Conservation (phyloP, 2,888 invertebrate genomes). For the Lamellibrachia columna region DNA sequence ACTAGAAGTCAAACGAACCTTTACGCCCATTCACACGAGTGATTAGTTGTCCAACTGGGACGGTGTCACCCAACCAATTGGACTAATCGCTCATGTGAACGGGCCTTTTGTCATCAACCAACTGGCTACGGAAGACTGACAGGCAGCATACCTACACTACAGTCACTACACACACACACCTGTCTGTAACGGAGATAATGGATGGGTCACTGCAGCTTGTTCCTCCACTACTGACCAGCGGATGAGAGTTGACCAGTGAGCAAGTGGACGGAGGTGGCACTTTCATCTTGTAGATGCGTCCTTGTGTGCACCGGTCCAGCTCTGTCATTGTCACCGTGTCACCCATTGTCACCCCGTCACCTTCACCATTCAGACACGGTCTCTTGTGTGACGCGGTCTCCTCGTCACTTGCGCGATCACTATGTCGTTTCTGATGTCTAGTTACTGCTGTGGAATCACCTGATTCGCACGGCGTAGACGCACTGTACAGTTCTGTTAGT, state of each 20-base stretch:
- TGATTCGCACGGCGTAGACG: too few species aligned
- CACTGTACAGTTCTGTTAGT: too few species aligned
- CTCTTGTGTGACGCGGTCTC: neutral
- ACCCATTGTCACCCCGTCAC: neutral
- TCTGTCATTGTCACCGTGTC: neutral
- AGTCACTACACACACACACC: neutral
- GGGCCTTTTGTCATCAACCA: too few species aligned
- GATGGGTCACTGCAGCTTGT: neutral
- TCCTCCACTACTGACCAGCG: neutral
- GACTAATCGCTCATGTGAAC: too few species aligned
- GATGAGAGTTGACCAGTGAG: neutral
- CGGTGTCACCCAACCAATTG: too few species aligned
- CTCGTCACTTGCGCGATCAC: neutral
- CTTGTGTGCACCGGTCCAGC: neutral
- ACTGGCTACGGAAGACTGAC: too few species aligned
- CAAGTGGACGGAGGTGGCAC: neutral
- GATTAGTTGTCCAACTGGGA: too few species aligned
- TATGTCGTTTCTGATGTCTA: neutral
- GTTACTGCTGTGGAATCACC: neutral
- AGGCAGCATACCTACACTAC: too few species aligned
- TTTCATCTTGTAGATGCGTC: slow-evolving; percentile 8
- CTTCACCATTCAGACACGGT: neutral
- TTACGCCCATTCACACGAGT: too few species aligned
- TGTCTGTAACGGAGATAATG: neutral
- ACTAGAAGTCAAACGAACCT: too few species aligned